Base-by-base conservation (phyloP, 1,140 invertebrate species). In the Sitodiplosis mosellana region DNA sequence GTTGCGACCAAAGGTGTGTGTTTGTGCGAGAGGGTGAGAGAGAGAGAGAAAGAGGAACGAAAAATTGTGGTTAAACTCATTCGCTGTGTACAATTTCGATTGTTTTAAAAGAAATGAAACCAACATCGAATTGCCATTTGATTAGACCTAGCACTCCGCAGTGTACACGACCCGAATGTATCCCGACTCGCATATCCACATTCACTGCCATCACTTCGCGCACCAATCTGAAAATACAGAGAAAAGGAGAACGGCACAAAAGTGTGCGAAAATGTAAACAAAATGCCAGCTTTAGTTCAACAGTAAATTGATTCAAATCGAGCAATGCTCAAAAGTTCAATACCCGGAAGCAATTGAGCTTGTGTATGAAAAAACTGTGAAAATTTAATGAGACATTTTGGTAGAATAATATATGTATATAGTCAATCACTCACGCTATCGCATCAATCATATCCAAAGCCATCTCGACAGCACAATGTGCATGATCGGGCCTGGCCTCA, bases 361-460 rank as follows among this genome's bases (percentile, higher is more conserved):
- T 27, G 27, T 27, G 27, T 27, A 27, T 27, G 10, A 3, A 27
- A 5, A 10, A 27, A 27, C 10, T 3, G 27, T 27, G 27, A 5
- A 27, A 27, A 27, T 27, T 27, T 10, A 27, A 27, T 27, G 10
- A 27, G 27, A 3, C 14, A 40, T 40, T 40, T 4, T 6, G 8
- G 34, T 8, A n/a, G n/a, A 36, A 36, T 10, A n/a, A 8, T n/a
- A 36, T 36, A 36, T 36, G 34, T 36, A n/a, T n/a, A n/a, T 27
- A 27, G 27, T 27, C 27, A 43, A 51, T 51, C 56, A 84, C 83
- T 87, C 73, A 88, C 84, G 84, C 84, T 59, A 95, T 95, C 17
- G 88, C 88, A 69, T 93, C 87, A 57, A 95, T 93, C 89, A 94
- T 94, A 64, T 93, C 89, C 36, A 94, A 69, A 18, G 89, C 90